phyloP scores from a whole-genome alignment of 1,140 invertebrate species.

The Ceratina japonica region DNA sequence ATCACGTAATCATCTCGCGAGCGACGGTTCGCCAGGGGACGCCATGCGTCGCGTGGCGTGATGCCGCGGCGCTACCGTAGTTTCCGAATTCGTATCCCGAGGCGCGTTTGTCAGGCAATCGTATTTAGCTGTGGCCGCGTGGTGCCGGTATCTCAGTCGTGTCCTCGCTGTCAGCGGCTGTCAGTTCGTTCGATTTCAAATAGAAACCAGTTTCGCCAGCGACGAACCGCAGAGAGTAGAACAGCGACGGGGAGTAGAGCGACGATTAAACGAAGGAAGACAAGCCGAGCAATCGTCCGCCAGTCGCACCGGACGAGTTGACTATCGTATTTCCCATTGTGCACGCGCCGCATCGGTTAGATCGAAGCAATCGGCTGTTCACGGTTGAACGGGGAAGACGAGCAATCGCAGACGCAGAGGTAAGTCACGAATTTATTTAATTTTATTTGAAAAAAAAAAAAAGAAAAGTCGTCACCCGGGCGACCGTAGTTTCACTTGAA shows the following conservation, averaged over 20 bases:
- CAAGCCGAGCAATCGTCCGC: no score
- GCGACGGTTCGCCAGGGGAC: neutral
- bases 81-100: neutral
- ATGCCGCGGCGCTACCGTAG: conserved; percentile 24
- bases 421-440: no score
- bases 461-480: no score
- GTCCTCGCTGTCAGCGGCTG: conserved; percentile 33
- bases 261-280: neutral
- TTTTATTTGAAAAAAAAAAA: no score
- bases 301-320: neutral
- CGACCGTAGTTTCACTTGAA: no score
- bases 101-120: conserved; percentile 37
- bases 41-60: conserved; percentile 1
- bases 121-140: conserved; percentile 68
- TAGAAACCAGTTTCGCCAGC: neutral
- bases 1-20: conserved; percentile 39
- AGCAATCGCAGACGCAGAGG: no score
- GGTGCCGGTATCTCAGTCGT: conserved; percentile 62
- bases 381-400: no score
- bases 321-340: neutral
- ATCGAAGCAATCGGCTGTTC: no score
- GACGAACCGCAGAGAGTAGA: neutral
- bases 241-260: no score
- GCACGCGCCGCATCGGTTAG: no score
- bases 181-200: conserved; percentile 5